A percentile compares a stretch with the other conserved stretches of the same genome.
Evolutionary conservation across 30 jellyfish, hydroid and myxozoan species (phyloP).

Genomic region (Aurelia coerulea): DNA sequence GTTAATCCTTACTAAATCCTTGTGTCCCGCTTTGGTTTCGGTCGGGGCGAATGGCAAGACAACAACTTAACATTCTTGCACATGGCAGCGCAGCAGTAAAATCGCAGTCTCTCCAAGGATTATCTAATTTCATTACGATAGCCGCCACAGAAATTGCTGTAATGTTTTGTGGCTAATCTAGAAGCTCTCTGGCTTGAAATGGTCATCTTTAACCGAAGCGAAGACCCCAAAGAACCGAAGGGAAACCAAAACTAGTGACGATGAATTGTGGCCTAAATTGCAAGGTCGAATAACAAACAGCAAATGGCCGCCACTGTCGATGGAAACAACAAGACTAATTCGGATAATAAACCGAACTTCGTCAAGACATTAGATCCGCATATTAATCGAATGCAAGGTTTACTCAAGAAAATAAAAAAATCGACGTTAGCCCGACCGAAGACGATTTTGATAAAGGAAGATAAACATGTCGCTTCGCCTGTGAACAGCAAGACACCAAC

Average conservation of each 20-base stretch:
- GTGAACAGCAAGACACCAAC: constrained; percentile 44
- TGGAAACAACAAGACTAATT: constrained; percentile 37
- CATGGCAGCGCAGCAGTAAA: constrained; percentile 9
- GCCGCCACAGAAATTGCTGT: constrained; percentile 9
- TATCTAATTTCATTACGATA: not conserved
- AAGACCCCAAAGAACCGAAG: not conserved
- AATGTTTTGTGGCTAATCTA: constrained; percentile 1
- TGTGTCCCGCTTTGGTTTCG: too few relatives aligned
- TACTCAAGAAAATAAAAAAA: constrained; percentile 61
- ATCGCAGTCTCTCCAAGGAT: constrained; percentile 2
- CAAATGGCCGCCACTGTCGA: constrained; percentile 76
- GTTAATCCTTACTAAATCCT: too few relatives aligned
- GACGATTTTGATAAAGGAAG: constrained; percentile 38
- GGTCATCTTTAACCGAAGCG: constrained; percentile 11
- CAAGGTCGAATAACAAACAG: constrained; percentile 9
- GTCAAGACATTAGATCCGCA: constrained; percentile 54
- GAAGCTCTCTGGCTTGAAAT: constrained; percentile 18
- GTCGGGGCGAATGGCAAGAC: too few relatives aligned
- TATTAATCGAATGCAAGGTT: constrained; percentile 63
- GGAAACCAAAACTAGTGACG: too few relatives aligned
- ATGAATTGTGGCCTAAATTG: constrained; percentile 49
- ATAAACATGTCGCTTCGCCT: constrained; percentile 63
- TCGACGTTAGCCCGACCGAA: constrained; percentile 74
- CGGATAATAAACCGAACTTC: constrained; percentile 29
- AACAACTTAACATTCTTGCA: constrained; percentile 7